Percentiles rank a stretch among this genome's conserved stretches.
phyloP scores from a whole-genome alignment of 2,797 vertebrate genomes.

The Pseudopleuronectes americanus region DNA sequence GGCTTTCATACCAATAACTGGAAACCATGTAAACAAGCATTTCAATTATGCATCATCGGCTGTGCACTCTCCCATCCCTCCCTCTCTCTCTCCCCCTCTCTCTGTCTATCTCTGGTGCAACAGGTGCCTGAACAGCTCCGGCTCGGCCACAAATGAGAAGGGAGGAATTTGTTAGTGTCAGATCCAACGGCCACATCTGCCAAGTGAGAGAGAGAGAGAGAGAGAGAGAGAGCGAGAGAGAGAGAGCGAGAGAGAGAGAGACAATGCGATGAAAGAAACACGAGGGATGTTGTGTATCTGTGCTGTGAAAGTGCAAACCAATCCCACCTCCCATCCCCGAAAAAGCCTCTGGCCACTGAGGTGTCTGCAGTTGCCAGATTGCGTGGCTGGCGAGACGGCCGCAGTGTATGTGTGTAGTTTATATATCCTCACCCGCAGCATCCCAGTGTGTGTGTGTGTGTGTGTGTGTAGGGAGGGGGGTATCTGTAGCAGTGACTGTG shows the following conservation, averaged over 20 bases:
- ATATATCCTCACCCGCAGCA: slow-evolving; percentile 20
- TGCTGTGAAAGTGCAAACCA: slow-evolving; percentile 24
- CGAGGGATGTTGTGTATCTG: slow-evolving; percentile 24
- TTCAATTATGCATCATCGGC: slow-evolving; percentile 31
- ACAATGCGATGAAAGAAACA: slow-evolving; percentile 16
- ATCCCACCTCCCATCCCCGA: slow-evolving; percentile 14
- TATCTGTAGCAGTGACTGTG: slow-evolving; percentile 39
- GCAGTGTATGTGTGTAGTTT: slow-evolving; percentile 20
- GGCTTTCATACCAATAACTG: slow-evolving; percentile 16
- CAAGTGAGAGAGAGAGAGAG: slow-evolving; percentile 40
- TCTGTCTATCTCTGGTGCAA: slow-evolving; percentile 40
- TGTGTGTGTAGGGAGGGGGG: background rate
- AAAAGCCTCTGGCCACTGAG: slow-evolving; percentile 64
- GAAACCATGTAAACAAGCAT: slow-evolving; percentile 33
- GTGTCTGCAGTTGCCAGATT: slow-evolving; percentile 60
- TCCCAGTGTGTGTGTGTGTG: background rate
- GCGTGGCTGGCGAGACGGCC: slow-evolving; percentile 45
- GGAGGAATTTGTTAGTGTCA: slow-evolving; percentile 64
- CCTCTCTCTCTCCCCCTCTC: slow-evolving; percentile 5
- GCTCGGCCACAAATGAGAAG: slow-evolving; percentile 31
- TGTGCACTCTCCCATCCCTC: slow-evolving; percentile 10
- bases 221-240: background rate
- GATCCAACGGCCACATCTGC: slow-evolving; percentile 68
- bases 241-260: slow-evolving; percentile 8
- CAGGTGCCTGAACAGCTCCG: slow-evolving; percentile 58